These are phyloP conservation scores for Xenotilapia longispinis DNA, from an alignment of 2,113 vertebrate genomes.

Conservation along the genomic window DNA sequence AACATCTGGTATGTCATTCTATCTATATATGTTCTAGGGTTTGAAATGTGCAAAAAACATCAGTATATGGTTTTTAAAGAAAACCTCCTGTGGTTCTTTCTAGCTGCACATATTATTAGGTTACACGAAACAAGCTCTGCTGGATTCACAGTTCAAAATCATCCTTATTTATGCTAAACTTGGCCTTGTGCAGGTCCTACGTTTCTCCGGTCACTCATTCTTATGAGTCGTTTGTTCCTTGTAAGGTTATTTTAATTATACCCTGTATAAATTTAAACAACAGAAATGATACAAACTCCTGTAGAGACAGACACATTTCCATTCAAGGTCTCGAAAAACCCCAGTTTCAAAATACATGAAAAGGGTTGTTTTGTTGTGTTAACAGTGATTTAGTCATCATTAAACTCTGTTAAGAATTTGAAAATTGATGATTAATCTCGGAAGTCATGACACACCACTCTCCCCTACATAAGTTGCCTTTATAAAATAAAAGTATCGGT, in stretches of 20 bases:
- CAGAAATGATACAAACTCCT: background rate
- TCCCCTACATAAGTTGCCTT: background rate
- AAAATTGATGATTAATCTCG: background rate
- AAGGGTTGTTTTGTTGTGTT: background rate
- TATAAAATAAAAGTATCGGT: background rate
- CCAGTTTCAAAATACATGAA: background rate
- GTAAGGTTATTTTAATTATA: background rate
- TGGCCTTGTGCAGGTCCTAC: background rate
- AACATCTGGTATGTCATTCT: background rate
- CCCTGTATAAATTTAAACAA: fast-evolving
- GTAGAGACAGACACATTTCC: background rate
- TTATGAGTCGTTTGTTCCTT: background rate
- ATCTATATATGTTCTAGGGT: background rate
- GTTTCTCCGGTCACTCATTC: fast-evolving
- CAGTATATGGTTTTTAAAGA: background rate
- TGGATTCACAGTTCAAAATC: background rate
- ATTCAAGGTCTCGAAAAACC: background rate
- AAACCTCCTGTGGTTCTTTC: background rate
- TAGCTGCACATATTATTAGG: background rate
- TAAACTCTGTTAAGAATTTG: background rate
- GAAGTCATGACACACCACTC: background rate
- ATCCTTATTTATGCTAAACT: background rate
- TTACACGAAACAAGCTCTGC: background rate
- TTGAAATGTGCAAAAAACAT: background rate
- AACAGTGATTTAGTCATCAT: background rate